These are phyloP conservation scores for Metellina segmentata DNA, from an alignment of 2,888 invertebrate genomes.

Conservation along the genomic window DNA sequence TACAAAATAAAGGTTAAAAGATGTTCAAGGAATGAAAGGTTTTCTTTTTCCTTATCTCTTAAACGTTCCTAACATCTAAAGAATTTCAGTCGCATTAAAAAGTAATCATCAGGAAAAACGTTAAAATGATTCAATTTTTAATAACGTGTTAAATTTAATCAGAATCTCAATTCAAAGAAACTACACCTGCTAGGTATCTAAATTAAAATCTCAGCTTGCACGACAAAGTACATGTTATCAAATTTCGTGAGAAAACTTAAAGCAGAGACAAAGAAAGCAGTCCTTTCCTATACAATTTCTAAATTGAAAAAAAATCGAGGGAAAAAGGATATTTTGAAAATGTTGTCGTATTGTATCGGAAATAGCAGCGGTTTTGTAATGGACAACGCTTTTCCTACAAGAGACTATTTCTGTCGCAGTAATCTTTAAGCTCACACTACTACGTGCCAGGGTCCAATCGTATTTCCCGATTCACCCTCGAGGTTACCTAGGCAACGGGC, in stretches of 20 bases:
- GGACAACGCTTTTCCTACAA: conserved; percentile 54
- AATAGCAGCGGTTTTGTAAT: conserved; percentile 68
- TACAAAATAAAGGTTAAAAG: no score
- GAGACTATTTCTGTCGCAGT: conserved; percentile 73
- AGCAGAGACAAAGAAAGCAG: background rate
- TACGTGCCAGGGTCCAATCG: conserved; percentile 69
- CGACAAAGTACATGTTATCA: background rate
- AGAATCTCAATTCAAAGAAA: background rate
- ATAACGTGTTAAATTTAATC: background rate
- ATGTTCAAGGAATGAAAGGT: no score
- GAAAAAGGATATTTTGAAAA: conserved; percentile 29
- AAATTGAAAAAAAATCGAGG: background rate
- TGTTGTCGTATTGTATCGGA: conserved; percentile 47
- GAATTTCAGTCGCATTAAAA: no score
- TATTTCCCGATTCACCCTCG: conserved; percentile 67
- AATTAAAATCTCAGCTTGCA: background rate
- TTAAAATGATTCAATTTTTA: background rate
- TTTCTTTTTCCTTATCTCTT: no score
- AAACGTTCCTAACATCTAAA: no score
- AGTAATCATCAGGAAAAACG: no score
- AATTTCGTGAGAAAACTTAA: background rate
- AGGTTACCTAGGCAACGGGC: conserved; percentile 58
- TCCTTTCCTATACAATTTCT: background rate
- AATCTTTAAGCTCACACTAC: conserved; percentile 74
- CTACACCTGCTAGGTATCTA: background rate